Evolutionary conservation across 1,140 invertebrate genomes (phyloP), one percentile per base, ranked within the genome.

Genomic region (Argopecten irradians): DNA sequence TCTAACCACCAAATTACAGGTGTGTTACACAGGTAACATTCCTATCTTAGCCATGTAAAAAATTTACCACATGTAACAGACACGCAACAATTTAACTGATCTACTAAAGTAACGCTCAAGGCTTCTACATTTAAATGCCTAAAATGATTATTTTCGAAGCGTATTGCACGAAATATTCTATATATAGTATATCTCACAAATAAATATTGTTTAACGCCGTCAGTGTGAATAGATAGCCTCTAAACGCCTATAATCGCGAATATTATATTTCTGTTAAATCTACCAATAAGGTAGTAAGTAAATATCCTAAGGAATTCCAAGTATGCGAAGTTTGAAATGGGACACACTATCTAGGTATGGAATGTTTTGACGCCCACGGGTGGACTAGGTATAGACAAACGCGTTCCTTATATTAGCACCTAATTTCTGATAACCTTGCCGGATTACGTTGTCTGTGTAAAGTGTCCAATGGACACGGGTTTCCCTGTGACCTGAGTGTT

Each of bases 361-460:
- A 71, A 71, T 71, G 55, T 71, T 71, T 71, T 71, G 55, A 71
- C 55, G 55, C 55, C 55, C 55, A 71, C 55, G 13, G 55, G 55
- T 22, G 22, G 8, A 28, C 22, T 1, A 22, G 2, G 22, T 5
- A 28, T 71, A 71, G 55, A 71, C 55, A 71, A 71, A 71, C 55
- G 8, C 7, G 8, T 19, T 13, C 22, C 14, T 19, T 55, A 28
- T 71, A 71, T 71, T 71, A 71, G 5, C 55, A n/a, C 55, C 22
- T 71, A 71, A n/a, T 71, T 71, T 71, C 22, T 28, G 55, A 71
- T 0, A 71, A 71, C n/a, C 55, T 71, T 28, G n/a, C 28, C 28
- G 55, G 55, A 71, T 28, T 71, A 71, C 55, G 8, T n/a, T 71
- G 55, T 71, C 55, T 28, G 5, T 28, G 55, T 71, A 16, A 22